Percentiles rank a stretch among this genome's conserved stretches.
phyloP scores from a whole-genome alignment of 1,140 invertebrate species.

The Drosophila burlai region DNA sequence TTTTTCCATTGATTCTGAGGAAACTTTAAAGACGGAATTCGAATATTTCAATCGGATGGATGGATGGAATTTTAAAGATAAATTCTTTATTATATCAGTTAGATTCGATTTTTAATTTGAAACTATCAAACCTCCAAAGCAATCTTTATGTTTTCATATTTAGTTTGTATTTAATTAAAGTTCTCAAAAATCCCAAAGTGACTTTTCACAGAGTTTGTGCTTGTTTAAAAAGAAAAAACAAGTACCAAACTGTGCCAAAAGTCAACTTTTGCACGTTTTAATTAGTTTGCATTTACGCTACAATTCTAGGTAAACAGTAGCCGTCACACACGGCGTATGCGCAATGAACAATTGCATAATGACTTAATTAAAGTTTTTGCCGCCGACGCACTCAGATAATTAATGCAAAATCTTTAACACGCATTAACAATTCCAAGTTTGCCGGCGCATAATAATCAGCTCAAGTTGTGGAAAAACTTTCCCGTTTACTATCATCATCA shows the following conservation, averaged over 20 bases:
- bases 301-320: conserved; percentile 28
- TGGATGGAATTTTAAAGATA: background rate
- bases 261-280: conserved; percentile 61
- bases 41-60: no score
- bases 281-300: conserved; percentile 60
- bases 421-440: conserved; percentile 81
- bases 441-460: conserved; percentile 75
- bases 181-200: conserved; percentile 31
- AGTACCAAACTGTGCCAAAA: conserved; percentile 7
- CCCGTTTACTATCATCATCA: conserved; percentile 54
- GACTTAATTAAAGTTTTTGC: conserved; percentile 75
- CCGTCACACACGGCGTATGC: conserved; percentile 27
- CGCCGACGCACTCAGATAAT: conserved; percentile 54
- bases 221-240: background rate
- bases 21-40: background rate
- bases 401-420: conserved; percentile 82
- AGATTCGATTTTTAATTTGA: background rate
- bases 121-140: background rate
- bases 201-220: conserved; percentile 15
- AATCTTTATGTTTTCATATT: background rate
- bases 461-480: conserved; percentile 71
- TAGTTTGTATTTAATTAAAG: conserved; percentile 11
- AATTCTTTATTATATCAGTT: background rate
- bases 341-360: conserved; percentile 72
- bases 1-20: conserved; percentile 7